Percentiles rank a stretch among this genome's conserved stretches.
Evolutionary conservation across 2,888 invertebrate genomes (phyloP).

Genomic region (Lysandra coridon): DNA sequence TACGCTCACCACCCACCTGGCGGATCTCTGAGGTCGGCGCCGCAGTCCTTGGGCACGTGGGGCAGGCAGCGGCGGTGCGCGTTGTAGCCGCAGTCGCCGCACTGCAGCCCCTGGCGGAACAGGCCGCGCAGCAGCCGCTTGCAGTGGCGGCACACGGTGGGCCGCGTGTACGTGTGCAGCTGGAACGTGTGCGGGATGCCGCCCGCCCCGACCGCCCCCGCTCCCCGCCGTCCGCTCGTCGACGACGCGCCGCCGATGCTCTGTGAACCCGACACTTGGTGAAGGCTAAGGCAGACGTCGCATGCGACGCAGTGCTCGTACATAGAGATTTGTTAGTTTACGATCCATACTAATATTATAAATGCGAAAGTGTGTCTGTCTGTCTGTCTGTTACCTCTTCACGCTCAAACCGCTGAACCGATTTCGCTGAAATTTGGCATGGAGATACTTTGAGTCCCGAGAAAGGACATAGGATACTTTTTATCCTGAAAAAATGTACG

Average conservation of each 20-base stretch:
- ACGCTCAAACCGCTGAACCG: too few relatives aligned
- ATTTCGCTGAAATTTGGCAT: too few relatives aligned
- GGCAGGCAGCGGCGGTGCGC: conserved; percentile 97
- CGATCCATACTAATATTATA: too few relatives aligned
- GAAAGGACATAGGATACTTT: too few relatives aligned
- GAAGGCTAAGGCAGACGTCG: too few relatives aligned
- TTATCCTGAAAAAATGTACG: too few relatives aligned
- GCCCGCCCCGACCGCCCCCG: conserved; percentile 40
- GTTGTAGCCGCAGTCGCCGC: conserved; percentile 98
- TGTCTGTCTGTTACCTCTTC: too few relatives aligned
- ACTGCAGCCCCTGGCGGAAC: conserved; percentile 98
- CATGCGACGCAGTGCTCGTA: too few relatives aligned
- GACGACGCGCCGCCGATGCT: not conserved
- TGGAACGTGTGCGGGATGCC: conserved; percentile 95
- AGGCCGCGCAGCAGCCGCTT: conserved; percentile 96
- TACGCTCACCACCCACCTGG: conserved; percentile 60
- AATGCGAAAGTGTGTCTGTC: too few relatives aligned
- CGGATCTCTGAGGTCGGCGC: conserved; percentile 84
- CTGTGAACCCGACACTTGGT: not conserved
- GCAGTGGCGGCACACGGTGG: conserved; percentile 97
- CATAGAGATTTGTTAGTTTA: too few relatives aligned
- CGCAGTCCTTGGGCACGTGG: conserved; percentile 93
- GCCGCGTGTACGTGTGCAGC: conserved; percentile 97
- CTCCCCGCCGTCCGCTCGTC: conserved; percentile 20
- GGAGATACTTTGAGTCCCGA: too few relatives aligned